These are phyloP conservation scores for Caenorhabditis sp. DNA, from an alignment of 2,888 invertebrate species.

Conservation along the genomic window DNA sequence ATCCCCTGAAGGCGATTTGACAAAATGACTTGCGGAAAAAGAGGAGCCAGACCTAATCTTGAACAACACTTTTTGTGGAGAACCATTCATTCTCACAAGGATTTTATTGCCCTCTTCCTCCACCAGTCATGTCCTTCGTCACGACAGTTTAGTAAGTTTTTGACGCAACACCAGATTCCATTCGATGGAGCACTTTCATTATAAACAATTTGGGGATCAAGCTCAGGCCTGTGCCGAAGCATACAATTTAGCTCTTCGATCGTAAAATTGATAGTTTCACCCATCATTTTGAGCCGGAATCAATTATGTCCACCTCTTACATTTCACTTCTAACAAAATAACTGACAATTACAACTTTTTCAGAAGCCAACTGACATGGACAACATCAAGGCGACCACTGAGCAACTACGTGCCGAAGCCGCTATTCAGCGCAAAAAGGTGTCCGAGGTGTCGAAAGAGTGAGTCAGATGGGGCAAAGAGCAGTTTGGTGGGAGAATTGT, in stretches of 20 bases:
- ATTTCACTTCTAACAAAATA: neutral
- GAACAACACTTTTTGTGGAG: slow-evolving; percentile 42
- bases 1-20: slow-evolving; percentile 38
- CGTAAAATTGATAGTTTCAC: slow-evolving; percentile 40
- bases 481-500: neutral
- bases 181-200: neutral
- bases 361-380: slow-evolving; percentile 46
- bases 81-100: slow-evolving; percentile 39
- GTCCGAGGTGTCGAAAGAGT: slow-evolving; percentile 74
- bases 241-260: too few relatives aligned
- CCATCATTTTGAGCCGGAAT: too few relatives aligned
- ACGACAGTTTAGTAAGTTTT: slow-evolving; percentile 12
- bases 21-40: neutral
- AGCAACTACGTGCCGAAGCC: slow-evolving; percentile 72
- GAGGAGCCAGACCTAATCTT: slow-evolving; percentile 11
- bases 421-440: slow-evolving; percentile 69
- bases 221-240: too few relatives aligned
- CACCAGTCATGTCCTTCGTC: slow-evolving; percentile 7
- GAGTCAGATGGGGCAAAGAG: slow-evolving; percentile 34
- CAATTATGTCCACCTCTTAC: slow-evolving; percentile 5
- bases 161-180: neutral
- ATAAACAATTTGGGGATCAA: slow-evolving; percentile 8
- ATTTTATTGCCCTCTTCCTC: slow-evolving; percentile 4
- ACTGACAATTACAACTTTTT: neutral
- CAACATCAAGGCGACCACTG: slow-evolving; percentile 60